These are phyloP conservation scores for Zelostemma sp. DNA, from an alignment of 1,140 invertebrate genomes.

Conservation along the genomic window DNA sequence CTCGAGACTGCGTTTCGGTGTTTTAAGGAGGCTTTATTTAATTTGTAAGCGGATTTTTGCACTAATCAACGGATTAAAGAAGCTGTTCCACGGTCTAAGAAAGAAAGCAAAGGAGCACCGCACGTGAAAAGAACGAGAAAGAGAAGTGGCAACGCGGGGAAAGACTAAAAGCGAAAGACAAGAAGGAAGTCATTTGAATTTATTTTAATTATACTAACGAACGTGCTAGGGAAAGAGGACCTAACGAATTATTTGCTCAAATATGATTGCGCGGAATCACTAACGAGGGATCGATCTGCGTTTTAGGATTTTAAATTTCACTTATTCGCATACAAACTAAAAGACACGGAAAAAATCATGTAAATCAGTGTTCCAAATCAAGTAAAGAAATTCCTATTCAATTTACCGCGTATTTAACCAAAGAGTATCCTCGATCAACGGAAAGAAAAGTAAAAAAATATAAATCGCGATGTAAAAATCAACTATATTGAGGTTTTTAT, in stretches of 20 bases:
- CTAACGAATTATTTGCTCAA: constrained; percentile 69
- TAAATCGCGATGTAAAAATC: too few relatives aligned
- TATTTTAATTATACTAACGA: constrained; percentile 71
- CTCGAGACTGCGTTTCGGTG: constrained; percentile 39
- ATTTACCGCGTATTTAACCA: too few relatives aligned
- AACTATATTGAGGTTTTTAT: too few relatives aligned
- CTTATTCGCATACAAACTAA: constrained; percentile 26
- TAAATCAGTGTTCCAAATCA: not conserved
- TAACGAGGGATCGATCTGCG: constrained; percentile 63
- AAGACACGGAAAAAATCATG: constrained; percentile 16
- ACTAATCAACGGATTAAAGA: constrained; percentile 70
- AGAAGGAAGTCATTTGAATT: constrained; percentile 70
- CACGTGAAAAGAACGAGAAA: constrained; percentile 20
- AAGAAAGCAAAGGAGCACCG: constrained; percentile 12
- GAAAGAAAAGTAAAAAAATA: too few relatives aligned
- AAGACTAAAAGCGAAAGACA: constrained; percentile 59
- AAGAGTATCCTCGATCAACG: too few relatives aligned
- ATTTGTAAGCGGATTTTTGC: constrained; percentile 71
- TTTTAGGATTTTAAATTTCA: constrained; percentile 38
- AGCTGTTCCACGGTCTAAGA: constrained; percentile 32
- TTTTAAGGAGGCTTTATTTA: constrained; percentile 64
- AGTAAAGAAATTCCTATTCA: too few relatives aligned
- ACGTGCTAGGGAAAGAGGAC: constrained; percentile 53
- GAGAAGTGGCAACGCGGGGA: constrained; percentile 22
- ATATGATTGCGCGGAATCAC: constrained; percentile 66